Base-by-base conservation (phyloP, 2,797 vertebrate genomes). In the Sebastes hubbsi region DNA sequence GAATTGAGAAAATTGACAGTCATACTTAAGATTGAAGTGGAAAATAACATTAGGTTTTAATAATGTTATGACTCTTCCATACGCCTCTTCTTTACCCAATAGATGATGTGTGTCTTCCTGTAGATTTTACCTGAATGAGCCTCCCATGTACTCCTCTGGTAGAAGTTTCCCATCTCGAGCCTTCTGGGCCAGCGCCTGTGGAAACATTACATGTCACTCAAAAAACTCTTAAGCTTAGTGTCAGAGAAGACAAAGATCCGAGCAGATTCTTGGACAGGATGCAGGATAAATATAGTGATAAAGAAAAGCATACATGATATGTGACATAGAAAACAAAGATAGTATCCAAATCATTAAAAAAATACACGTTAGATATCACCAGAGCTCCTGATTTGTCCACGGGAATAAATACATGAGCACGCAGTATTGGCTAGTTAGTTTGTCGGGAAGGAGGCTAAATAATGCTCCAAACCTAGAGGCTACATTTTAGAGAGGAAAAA, bases 141-240 rank as follows among this genome's bases (percentile, higher is more conserved):
- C 98, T 78, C 98, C 98, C 90, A 99, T 97, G 90, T 98, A 99
- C 84, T 99, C 98, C 88, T 99, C 97, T 4, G 98, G 98, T 79
- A 98, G 93, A 70, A 99, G 94, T 84, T 99, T 99, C 77, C 98
- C 98, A 90, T 97, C 97, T 92, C 97, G 95, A 73, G 98, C 98
- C 89, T 97, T 99, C 90, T 98, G 97, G 55, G 98, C 97, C 69
- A 99, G 81, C 25, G 88, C 92, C 98, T 99, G 79, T 29, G 20
- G 70, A 81, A 62, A 70, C 20, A 75, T 27, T 10, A 58, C 9
- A 70, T 1, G 8, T 65, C 36, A 66, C 5, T 69, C 6, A 1
- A 54, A 27, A 54, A 24, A 42, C n/a, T 32, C 2, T 60, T 8
- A 14, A 29, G 14, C 16, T 65, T 69, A 10, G 14, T 22, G 14